Percentiles rank a stretch among this genome's conserved stretches.
phyloP scores from a whole-genome alignment of 2,113 vertebrate genomes.

The rat (Rattus norvegicus) region DNA sequence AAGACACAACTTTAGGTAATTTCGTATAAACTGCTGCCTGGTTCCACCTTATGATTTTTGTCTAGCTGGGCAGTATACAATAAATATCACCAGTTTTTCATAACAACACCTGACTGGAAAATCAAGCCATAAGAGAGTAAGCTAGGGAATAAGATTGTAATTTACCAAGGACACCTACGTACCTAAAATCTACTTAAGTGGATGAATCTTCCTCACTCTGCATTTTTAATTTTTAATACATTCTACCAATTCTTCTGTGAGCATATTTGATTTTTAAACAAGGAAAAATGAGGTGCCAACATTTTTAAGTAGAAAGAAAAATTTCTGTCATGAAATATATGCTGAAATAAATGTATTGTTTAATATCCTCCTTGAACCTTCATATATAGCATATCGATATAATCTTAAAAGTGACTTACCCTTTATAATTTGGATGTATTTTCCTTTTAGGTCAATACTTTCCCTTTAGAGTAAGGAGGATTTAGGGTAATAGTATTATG shows the following conservation, averaged over 20 bases:
- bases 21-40: constrained; percentile 21
- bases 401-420: neutral
- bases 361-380: neutral
- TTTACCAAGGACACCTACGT: neutral
- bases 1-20: neutral
- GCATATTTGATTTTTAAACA: constrained; percentile 37
- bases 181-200: neutral
- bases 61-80: neutral
- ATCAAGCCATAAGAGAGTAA: constrained; percentile 13
- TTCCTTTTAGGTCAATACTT: constrained; percentile 14
- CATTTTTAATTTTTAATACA: constrained; percentile 25
- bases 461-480: constrained; percentile 5
- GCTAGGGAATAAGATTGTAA: neutral
- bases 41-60: constrained; percentile 48
- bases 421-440: neutral
- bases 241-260: constrained; percentile 34
- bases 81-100: constrained; percentile 40
- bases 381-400: constrained; percentile 14
- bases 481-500: constrained; percentile 38
- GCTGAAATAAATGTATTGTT: neutral
- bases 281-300: neutral
- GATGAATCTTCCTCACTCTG: neutral
- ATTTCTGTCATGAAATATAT: constrained; percentile 6
- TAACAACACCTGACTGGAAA: neutral
- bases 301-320: constrained; percentile 16